Conservation (phyloP, 2,113 vertebrate genomes). For the Fulmarus glacialis region DNA sequence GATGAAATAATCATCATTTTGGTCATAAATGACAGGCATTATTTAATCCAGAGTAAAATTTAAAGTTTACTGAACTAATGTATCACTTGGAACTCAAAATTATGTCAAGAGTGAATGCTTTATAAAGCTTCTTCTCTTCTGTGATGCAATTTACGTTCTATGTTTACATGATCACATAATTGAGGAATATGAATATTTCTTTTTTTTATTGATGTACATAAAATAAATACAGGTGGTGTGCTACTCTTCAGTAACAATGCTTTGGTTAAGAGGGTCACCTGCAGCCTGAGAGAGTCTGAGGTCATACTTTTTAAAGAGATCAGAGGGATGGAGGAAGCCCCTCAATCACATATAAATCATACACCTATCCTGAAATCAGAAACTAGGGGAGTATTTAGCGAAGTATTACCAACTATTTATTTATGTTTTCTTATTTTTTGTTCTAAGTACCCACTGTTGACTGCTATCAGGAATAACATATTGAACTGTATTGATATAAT, state of each 20-base stretch:
- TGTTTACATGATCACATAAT: neutral
- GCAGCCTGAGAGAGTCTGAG: neutral
- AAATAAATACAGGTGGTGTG: neutral
- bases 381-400: neutral
- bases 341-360: neutral
- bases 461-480: neutral
- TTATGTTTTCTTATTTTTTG: neutral
- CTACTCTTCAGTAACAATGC: neutral
- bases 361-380: neutral
- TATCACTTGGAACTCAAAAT: neutral
- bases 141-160: neutral
- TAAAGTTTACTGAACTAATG: neutral
- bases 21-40: neutral
- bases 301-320: neutral
- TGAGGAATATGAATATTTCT: neutral
- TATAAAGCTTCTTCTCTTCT: neutral
- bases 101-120: neutral
- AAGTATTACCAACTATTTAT: neutral
- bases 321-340: neutral
- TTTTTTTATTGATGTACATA: rapidly evolving
- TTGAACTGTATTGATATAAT: neutral
- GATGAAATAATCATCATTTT: neutral
- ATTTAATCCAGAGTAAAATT: neutral
- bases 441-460: neutral
- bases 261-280: neutral